phyloP scores from a whole-genome alignment of 2,797 vertebrate genomes.

The Coracias cyanogaster region DNA sequence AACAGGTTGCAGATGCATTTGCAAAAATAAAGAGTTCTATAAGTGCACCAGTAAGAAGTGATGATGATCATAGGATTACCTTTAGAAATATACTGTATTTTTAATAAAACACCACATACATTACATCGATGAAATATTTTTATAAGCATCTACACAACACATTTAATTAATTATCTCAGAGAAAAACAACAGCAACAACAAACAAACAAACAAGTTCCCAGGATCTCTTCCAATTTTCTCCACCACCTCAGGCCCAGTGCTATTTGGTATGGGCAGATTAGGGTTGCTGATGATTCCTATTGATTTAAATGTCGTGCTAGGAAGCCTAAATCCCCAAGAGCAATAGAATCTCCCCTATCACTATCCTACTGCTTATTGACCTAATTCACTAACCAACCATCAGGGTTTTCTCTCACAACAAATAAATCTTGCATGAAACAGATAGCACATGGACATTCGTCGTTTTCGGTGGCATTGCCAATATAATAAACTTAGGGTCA shows the following conservation, averaged over 20 bases:
- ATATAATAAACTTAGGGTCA: background rate
- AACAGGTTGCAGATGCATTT: background rate
- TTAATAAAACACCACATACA: background rate
- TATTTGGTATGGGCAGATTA: conserved; percentile 44
- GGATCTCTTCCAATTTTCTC: conserved; percentile 8
- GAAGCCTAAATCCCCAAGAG: conserved; percentile 66
- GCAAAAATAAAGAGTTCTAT: background rate
- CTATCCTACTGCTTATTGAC: conserved; percentile 68
- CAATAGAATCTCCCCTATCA: conserved; percentile 65
- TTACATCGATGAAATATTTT: background rate
- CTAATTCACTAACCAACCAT: conserved; percentile 70
- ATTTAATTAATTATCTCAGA: background rate
- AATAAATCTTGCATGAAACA: conserved; percentile 72
- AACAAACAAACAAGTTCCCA: background rate
- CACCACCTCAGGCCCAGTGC: conserved; percentile 8
- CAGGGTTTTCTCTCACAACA: conserved; percentile 63
- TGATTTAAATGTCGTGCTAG: conserved; percentile 65
- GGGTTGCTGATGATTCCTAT: conserved; percentile 61
- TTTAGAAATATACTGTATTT: background rate
- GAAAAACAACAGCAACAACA: too few relatives aligned
- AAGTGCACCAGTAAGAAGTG: background rate
- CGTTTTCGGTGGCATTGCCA: conserved; percentile 18
- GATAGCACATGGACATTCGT: background rate
- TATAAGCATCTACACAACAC: background rate
- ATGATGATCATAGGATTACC: background rate